These are phyloP conservation scores for Pararge aegeria DNA, from an alignment of 1,140 invertebrate genomes.

Conservation along the genomic window DNA sequence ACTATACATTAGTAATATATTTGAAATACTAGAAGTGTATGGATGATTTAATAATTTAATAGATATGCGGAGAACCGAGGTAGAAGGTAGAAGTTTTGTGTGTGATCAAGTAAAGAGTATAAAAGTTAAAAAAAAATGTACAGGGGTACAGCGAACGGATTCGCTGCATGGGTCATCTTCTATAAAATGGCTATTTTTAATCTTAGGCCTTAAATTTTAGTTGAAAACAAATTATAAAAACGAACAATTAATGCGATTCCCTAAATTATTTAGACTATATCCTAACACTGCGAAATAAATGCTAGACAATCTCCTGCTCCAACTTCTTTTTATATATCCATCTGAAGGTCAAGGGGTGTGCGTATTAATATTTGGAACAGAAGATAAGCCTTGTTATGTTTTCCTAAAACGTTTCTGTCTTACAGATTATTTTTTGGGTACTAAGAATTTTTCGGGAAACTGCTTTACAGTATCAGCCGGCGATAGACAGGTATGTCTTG, in stretches of 20 bases:
- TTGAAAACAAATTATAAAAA: slow-evolving; percentile 25
- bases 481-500: slow-evolving; percentile 73
- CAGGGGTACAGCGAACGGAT: no score
- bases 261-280: slow-evolving; percentile 25
- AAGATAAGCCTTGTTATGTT: background rate
- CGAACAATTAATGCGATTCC: slow-evolving; percentile 21
- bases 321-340: slow-evolving; percentile 3
- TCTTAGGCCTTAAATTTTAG: slow-evolving; percentile 31
- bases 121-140: slow-evolving; percentile 12
- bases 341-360: slow-evolving; percentile 21
- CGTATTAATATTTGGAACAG: slow-evolving; percentile 15
- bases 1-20: slow-evolving; percentile 34
- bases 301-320: slow-evolving; percentile 17
- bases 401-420: background rate
- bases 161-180: background rate
- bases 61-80: slow-evolving; percentile 66
- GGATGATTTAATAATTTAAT: slow-evolving; percentile 26
- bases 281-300: slow-evolving; percentile 31
- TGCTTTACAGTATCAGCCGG: slow-evolving; percentile 74
- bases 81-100: slow-evolving; percentile 37
- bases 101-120: slow-evolving; percentile 23
- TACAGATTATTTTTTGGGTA: slow-evolving; percentile 42
- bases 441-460: slow-evolving; percentile 25
- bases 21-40: slow-evolving; percentile 4
- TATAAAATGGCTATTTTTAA: slow-evolving; percentile 20